Evolutionary conservation across 2,797 vertebrate species (phyloP), one percentile per base, ranked within the genome.

Genomic region (Gambelia wislizenii): DNA sequence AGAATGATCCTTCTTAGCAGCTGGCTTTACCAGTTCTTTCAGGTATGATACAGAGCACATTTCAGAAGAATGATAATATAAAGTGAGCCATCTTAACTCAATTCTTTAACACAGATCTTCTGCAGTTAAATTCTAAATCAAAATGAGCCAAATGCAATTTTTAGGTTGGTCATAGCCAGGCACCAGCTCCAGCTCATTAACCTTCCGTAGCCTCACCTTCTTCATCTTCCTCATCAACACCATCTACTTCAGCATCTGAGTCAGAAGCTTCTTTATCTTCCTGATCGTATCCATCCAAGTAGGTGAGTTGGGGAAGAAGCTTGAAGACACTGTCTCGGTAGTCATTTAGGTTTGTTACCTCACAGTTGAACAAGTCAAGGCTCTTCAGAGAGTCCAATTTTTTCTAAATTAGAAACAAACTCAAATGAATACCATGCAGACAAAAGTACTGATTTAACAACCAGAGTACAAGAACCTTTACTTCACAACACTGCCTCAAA

Each of bases 311-410:
- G 0, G 98, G 98, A 92, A 99, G 97, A 77, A 98, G 97, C 91
- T 97, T 98, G 94, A 99, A 99, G 86, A 99, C 98, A 0, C 98
- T 98, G 95, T 98, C 98, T 96, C 98, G 98, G 96, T 99, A 99
- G 96, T 98, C 98, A 4, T 98, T 98, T 87, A 98, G 96, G 95
- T 98, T 98, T 89, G 98, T 99, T 92, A 99, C 98, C 97, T 99
- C 98, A 96, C 98, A 99, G 97, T 99, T 99, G 96, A 99, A 99
- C 92, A 99, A 96, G 95, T 99, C 98, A 95, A 99, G 97, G 96
- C 98, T 98, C 96, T 98, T 99, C 96, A 99, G 96, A 96, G 97
- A 97, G 84, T 98, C 98, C 94, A 98, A 96, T 94, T 98, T 98
- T 98, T 98, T 98, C 98, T 99, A 96, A 90, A 86, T 76, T 77